Evolutionary conservation across 2,113 vertebrate species (phyloP).

Genomic region (Mobula birostris): DNA sequence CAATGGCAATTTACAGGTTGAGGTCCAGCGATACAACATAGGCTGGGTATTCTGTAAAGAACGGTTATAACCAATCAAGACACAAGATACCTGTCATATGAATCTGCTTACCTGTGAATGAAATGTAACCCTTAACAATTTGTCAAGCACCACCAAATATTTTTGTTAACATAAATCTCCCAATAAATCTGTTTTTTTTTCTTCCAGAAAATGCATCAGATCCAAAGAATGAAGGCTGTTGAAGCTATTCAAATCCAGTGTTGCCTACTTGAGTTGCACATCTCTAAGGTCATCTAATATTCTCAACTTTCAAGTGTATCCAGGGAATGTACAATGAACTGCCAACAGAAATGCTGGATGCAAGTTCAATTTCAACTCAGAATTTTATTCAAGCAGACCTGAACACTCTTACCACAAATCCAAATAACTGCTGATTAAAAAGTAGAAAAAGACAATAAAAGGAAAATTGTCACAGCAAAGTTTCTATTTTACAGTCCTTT

Average conservation of each 20-base stretch:
- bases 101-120: neutral
- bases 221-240: neutral
- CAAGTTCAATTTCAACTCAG: too few relatives aligned
- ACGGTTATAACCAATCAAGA: neutral
- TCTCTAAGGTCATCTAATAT: neutral
- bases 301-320: neutral
- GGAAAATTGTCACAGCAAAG: neutral
- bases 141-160: neutral
- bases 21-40: neutral
- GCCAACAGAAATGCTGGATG: too few relatives aligned
- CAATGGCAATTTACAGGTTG: neutral
- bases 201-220: neutral
- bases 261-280: neutral
- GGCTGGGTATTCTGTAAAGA: neutral
- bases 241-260: neutral
- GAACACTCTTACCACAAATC: neutral
- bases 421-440: neutral
- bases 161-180: neutral
- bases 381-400: neutral
- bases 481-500: neutral
- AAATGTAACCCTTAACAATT: neutral
- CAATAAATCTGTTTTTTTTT: neutral
- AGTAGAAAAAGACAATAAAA: neutral
- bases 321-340: neutral
- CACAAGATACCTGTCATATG: neutral